phyloP scores from a whole-genome alignment of 2,113 vertebrate genomes.

The Orientallactaga bullata region DNA sequence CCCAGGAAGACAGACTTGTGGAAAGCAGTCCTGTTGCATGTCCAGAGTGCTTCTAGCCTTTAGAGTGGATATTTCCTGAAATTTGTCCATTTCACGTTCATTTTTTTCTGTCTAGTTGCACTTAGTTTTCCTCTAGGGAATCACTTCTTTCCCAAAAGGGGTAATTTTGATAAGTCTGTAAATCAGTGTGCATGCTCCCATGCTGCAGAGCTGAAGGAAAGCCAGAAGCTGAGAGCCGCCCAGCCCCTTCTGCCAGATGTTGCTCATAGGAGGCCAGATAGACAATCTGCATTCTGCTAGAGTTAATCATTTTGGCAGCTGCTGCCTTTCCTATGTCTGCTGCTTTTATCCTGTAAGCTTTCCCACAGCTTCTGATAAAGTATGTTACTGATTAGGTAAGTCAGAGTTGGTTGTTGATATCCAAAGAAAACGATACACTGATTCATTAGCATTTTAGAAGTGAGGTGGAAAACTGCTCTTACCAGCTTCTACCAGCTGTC shows the following conservation, averaged over 20 bases:
- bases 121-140: conserved; percentile 5
- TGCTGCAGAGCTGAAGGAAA: not conserved
- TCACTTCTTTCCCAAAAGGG: not conserved
- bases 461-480: conserved; percentile 6
- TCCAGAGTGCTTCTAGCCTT: not conserved
- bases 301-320: conserved; percentile 11
- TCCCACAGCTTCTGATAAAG: conserved; percentile 16
- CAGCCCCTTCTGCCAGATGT: not conserved
- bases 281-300: not conserved
- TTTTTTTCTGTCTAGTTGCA: conserved; percentile 25
- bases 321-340: not conserved
- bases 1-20: not conserved
- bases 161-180: not conserved
- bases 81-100: not conserved
- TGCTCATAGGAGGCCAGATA: not conserved
- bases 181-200: not conserved
- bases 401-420: conserved; percentile 51
- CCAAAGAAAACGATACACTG: conserved; percentile 21
- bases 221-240: not conserved
- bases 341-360: conserved; percentile 50
- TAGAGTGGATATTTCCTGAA: not conserved
- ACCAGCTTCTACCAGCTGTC: conserved; percentile 33
- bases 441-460: conserved; percentile 61
- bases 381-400: conserved; percentile 42
- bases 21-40: not conserved